Conservation (phyloP, 2,113 vertebrate species). For the Athene cunicularia region DNA sequence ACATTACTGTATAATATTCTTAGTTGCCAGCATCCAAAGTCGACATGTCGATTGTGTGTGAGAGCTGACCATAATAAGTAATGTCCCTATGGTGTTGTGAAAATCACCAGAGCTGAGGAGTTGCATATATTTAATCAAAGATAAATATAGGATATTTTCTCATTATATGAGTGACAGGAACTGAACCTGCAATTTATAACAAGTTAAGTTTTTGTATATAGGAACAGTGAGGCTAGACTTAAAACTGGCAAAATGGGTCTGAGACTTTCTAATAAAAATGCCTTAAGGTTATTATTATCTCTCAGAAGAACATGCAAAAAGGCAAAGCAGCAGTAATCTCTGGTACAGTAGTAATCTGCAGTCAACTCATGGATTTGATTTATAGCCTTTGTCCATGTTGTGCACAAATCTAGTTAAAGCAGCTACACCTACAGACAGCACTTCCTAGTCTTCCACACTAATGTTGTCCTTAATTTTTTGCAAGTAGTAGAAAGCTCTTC, state of each 20-base stretch:
- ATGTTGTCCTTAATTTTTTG: not conserved
- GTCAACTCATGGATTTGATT: not conserved
- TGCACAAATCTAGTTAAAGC: not conserved
- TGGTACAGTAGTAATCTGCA: not conserved
- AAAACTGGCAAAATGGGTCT: not conserved
- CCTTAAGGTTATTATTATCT: not conserved
- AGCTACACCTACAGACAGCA: not conserved
- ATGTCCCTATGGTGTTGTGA: not conserved
- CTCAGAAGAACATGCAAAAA: not conserved
- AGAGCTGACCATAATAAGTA: not conserved
- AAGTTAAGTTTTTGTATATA: not conserved
- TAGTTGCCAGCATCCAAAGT: not conserved
- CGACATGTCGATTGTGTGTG: not conserved
- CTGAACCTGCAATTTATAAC: not conserved
- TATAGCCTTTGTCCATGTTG: not conserved
- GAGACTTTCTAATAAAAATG: not conserved
- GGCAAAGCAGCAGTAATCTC: not conserved
- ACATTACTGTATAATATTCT: not conserved
- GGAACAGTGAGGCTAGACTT: not conserved
- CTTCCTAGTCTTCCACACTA: not conserved
- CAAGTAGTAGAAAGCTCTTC: not conserved
- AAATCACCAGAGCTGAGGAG: not conserved
- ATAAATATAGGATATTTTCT: not conserved
- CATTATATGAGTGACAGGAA: not conserved
- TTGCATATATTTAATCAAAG: not conserved